Evolutionary conservation across 2,888 invertebrate genomes (phyloP).

Genomic region (Synanthedon formicaeformis): DNA sequence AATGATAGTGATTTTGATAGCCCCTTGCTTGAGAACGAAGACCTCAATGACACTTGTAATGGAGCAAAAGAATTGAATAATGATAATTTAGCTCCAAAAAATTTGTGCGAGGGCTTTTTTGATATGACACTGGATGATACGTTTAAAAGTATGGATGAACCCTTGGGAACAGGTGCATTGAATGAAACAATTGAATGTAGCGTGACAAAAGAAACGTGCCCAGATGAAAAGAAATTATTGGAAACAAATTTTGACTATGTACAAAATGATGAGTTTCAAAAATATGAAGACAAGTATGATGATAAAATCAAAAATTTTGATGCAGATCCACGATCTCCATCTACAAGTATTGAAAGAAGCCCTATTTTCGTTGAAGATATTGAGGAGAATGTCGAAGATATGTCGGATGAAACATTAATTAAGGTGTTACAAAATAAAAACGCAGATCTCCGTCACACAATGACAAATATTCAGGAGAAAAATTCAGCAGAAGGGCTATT

Average conservation of each 20-base stretch:
- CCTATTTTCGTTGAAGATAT: conserved; percentile 45
- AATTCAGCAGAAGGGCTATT: conserved; percentile 60
- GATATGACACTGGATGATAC: conserved; percentile 48
- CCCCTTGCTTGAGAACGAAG: conserved; percentile 21
- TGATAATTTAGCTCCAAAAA: conserved; percentile 45
- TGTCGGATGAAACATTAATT: conserved; percentile 59
- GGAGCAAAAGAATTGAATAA: conserved; percentile 23
- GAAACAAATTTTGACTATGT: conserved; percentile 75
- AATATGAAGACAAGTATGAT: conserved; percentile 24
- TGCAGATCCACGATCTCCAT: conserved; percentile 61
- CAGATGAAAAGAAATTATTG: conserved; percentile 55
- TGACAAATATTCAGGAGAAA: conserved; percentile 26
- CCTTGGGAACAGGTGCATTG: conserved; percentile 51
- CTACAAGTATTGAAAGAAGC: conserved; percentile 58
- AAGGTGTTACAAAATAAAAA: conserved; percentile 53
- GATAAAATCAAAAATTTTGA: conserved; percentile 35
- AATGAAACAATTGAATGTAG: conserved; percentile 48
- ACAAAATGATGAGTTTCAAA: conserved; percentile 20
- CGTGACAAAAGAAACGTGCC: conserved; percentile 24
- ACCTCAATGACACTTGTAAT: conserved; percentile 21
- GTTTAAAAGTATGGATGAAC: conserved; percentile 39
- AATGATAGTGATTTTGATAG: conserved; percentile 20
- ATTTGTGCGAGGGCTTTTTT: conserved; percentile 46
- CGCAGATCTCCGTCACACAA: conserved; percentile 33
- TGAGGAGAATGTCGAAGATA: conserved; percentile 52